A percentile compares a stretch with the other conserved stretches of the same genome.
Evolutionary conservation across 37 sponge, comb jelly and placozoan genomes (phyloP).

Genomic region (Halichondria panicea): DNA sequence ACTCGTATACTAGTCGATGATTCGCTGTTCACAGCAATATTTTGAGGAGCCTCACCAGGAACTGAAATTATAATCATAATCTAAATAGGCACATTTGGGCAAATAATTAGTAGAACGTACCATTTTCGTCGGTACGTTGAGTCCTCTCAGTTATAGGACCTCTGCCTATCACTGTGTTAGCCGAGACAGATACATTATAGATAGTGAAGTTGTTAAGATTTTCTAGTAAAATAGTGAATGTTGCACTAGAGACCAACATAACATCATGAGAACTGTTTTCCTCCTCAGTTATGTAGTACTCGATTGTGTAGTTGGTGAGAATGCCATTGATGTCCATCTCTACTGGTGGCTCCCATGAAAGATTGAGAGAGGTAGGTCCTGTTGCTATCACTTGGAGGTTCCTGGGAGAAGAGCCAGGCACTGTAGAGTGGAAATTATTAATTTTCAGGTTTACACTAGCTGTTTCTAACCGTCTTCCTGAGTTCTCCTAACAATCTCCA

Average conservation of each 20-base stretch:
- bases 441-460: neutral
- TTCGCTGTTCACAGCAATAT: neutral
- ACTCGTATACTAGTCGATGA: conserved; percentile 19
- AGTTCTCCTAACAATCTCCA: neutral
- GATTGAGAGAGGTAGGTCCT: conserved; percentile 4
- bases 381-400: conserved; percentile 8
- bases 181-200: conserved; percentile 35
- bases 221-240: neutral
- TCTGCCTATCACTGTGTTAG: conserved; percentile 10
- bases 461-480: conserved; percentile 35
- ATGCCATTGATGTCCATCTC: conserved; percentile 38
- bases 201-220: conserved; percentile 27
- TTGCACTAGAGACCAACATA: neutral
- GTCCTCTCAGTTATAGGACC: conserved; percentile 1
- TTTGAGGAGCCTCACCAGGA: conserved; percentile 24
- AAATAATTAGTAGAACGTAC: neutral
- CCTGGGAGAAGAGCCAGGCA: conserved; percentile 8
- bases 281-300: conserved; percentile 2
- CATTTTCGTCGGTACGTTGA: conserved; percentile 23
- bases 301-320: neutral
- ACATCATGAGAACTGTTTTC: no score
- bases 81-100: neutral
- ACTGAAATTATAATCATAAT: conserved; percentile 2
- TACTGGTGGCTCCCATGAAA: conserved; percentile 20
- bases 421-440: neutral